phyloP scores from a whole-genome alignment of 2,797 vertebrate genomes.

The Macropus fuliginosus region DNA sequence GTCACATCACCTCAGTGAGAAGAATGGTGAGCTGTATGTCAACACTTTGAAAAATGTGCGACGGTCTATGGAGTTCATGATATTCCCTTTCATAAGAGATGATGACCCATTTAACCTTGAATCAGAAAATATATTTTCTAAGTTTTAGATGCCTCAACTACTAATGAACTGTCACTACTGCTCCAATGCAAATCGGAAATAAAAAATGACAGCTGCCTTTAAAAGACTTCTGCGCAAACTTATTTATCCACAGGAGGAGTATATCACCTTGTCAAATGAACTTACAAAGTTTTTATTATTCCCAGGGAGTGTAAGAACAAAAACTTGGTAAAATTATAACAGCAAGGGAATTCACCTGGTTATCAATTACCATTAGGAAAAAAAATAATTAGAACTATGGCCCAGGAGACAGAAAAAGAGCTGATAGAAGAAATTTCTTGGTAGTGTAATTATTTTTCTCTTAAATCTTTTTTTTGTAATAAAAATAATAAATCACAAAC shows the following conservation, averaged over 20 bases:
- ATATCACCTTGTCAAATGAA: slow-evolving; percentile 65
- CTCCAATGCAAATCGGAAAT: slow-evolving; percentile 68
- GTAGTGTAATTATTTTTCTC: slow-evolving; percentile 71
- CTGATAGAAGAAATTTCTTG: slow-evolving; percentile 65
- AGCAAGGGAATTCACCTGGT: slow-evolving; percentile 78
- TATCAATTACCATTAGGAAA: slow-evolving; percentile 81
- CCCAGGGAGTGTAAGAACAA: slow-evolving; percentile 56
- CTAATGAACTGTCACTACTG: slow-evolving; percentile 65
- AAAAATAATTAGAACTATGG: slow-evolving; percentile 78
- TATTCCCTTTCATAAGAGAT: slow-evolving; percentile 45
- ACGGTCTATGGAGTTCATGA: fast-evolving
- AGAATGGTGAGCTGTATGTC: slow-evolving; percentile 59
- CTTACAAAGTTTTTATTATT: slow-evolving; percentile 69
- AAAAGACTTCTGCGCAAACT: slow-evolving; percentile 24
- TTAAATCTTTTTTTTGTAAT: slow-evolving; percentile 64
- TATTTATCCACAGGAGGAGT: slow-evolving; percentile 65
- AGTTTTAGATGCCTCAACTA: slow-evolving; percentile 58
- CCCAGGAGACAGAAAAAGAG: slow-evolving; percentile 76
- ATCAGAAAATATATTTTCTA: slow-evolving; percentile 30
- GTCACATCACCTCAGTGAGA: slow-evolving; percentile 57
- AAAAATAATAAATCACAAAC: slow-evolving; percentile 73
- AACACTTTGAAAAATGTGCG: slow-evolving; percentile 67
- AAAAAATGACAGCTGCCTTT: slow-evolving; percentile 67
- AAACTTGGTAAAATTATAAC: slow-evolving; percentile 71
- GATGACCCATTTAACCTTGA: slow-evolving; percentile 61